Conservation (phyloP, 1,140 invertebrate species). For the Hormaphis cornu region DNA sequence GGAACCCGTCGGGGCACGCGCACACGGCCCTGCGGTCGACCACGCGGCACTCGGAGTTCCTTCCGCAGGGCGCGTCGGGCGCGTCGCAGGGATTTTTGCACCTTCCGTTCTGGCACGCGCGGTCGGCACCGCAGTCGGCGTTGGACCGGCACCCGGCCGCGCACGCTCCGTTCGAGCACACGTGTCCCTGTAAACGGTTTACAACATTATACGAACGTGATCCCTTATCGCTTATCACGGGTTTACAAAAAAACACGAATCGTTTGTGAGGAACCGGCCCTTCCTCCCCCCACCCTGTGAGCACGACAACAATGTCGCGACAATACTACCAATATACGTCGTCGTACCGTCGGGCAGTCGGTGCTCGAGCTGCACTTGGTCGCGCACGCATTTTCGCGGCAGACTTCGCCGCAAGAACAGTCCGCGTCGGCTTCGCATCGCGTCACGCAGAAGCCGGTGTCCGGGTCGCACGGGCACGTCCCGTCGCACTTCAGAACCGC, state of each 20-base stretch:
- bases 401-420: constrained; percentile 67
- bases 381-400: constrained; percentile 53
- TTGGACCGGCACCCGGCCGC: constrained; percentile 64
- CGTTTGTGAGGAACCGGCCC: too few species aligned
- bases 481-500: constrained; percentile 55
- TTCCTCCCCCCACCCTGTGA: too few species aligned
- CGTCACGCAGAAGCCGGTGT: constrained; percentile 60
- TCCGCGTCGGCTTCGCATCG: constrained; percentile 56
- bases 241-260: too few species aligned
- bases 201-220: constrained; percentile 21
- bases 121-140: constrained; percentile 66
- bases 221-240: too few species aligned
- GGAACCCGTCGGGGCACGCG: constrained; percentile 71
- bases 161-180: constrained; percentile 54
- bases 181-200: constrained; percentile 49
- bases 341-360: constrained; percentile 45
- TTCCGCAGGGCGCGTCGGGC: constrained; percentile 53
- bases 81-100: constrained; percentile 68
- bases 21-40: constrained; percentile 71
- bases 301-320: too few species aligned
- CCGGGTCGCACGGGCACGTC: constrained; percentile 61
- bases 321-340: constrained; percentile 3
- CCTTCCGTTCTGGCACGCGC: constrained; percentile 62
- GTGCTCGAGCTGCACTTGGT: constrained; percentile 50
- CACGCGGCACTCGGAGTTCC: constrained; percentile 63